Base-by-base conservation (phyloP, 2,888 invertebrate genomes). In the Brenthis ino region DNA sequence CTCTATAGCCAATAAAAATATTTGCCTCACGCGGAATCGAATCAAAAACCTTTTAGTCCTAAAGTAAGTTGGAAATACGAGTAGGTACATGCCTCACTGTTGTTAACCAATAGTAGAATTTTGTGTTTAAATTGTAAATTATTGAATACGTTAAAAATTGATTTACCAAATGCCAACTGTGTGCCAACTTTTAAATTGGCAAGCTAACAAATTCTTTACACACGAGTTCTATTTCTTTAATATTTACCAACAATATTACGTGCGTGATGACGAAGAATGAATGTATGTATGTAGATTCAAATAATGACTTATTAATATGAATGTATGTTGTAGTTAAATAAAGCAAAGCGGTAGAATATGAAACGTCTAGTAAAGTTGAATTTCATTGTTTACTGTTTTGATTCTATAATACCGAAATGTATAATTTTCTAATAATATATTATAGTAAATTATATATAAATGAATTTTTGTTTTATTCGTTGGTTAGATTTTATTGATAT, bases 111-210 rank as follows among this genome's bases (percentile, higher is more conserved):
- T 43, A 43, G 28, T 12, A 16, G 28, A 14, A 50, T 16, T 33
- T 51, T 6, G 33, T 16, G 50, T 37, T 37, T 28, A 53, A 33
- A 43, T 20, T 37, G 51, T 37, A 33, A 50, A 53, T 51, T 28
- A 61, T 11, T 43, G 37, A 43, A 43, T 43, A 51, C 16, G 33
- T 53, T 14, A 37, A 63, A 37, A 50, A 20, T 48, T 50, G 48
- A 53, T 63, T 63, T 53, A 63, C 20, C 20, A 11, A 63, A 8
- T 20, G 37, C 5, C 14, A 13, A 37, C 53, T 37, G 53, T 54
- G 63, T 63, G 63, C 63, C 63, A 54, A 63, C 16, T 63, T 43
- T 63, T 53, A 54, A 13, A 24, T 54, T 53, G 63, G 63, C 53
- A 53, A 63, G 13, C 16, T 37, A 63, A 43, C 53, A 63, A 63